These are phyloP conservation scores for Morpho helenor DNA, from an alignment of 2,888 invertebrate species.

Conservation along the genomic window DNA sequence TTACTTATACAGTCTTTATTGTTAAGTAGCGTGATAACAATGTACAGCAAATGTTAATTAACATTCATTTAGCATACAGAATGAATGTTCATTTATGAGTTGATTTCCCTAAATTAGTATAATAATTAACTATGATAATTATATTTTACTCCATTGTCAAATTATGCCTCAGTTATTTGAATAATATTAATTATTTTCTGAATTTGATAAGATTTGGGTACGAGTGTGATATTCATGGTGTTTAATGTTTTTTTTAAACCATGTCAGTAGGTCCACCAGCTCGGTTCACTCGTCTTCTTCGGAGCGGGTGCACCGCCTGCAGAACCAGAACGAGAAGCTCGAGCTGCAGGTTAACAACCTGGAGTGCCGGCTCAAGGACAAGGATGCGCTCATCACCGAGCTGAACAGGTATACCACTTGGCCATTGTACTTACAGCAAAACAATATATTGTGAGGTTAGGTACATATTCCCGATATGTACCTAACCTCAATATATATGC, in stretches of 20 bases:
- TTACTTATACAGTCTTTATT: conserved; percentile 70
- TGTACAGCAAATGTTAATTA: conserved; percentile 45
- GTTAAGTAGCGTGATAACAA: conserved; percentile 56
- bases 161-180: too few relatives aligned
- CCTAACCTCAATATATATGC: too few relatives aligned
- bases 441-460: too few relatives aligned
- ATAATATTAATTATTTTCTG: too few relatives aligned
- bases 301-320: conserved; percentile 48
- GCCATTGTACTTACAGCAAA: background rate
- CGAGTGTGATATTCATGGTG: background rate
- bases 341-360: conserved; percentile 53
- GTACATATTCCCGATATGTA: too few relatives aligned
- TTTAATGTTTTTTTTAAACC: too few relatives aligned
- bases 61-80: conserved; percentile 36
- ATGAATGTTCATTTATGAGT: too few relatives aligned
- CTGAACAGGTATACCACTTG: conserved; percentile 51
- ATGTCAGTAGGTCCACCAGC: conserved; percentile 36
- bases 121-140: too few relatives aligned
- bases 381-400: conserved; percentile 68
- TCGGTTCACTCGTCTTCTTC: conserved; percentile 63
- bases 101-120: too few relatives aligned
- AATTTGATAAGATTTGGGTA: too few relatives aligned
- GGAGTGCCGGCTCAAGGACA: conserved; percentile 58
- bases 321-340: conserved; percentile 56
- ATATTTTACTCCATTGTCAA: too few relatives aligned